Conservation (phyloP, 2,888 invertebrate species). For the Deilephila elpenor region DNA sequence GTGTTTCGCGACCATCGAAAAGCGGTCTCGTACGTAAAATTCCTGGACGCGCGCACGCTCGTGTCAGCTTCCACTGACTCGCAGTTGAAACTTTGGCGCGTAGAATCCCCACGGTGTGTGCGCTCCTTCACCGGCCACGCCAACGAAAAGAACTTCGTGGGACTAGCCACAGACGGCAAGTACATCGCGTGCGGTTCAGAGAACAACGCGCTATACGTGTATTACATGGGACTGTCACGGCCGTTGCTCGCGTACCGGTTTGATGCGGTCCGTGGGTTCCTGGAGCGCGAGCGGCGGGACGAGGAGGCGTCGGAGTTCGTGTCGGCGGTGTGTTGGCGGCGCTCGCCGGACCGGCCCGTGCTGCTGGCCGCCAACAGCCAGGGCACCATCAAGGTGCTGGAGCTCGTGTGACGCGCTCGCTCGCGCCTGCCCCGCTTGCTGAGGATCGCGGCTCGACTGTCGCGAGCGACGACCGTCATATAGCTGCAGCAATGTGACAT, state of each 20-base stretch:
- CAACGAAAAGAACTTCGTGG: constrained; percentile 98
- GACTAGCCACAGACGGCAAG: constrained; percentile 93
- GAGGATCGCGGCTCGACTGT: not conserved
- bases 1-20: constrained; percentile 96
- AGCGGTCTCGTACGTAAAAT: constrained; percentile 97
- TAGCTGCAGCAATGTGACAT: constrained; percentile 12
- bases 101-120: constrained; percentile 90
- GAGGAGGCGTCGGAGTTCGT: constrained; percentile 97
- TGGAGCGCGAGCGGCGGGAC: constrained; percentile 91
- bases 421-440: not conserved
- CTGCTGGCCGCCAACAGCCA: constrained; percentile 97
- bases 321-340: constrained; percentile 97
- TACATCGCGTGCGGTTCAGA: constrained; percentile 98
- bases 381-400: constrained; percentile 95
- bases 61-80: constrained; percentile 91
- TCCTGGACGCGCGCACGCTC: constrained; percentile 94
- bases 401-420: constrained; percentile 85
- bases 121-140: constrained; percentile 95
- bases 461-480: not conserved
- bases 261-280: constrained; percentile 91
- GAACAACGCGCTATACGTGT: constrained; percentile 96
- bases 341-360: constrained; percentile 88
- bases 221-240: constrained; percentile 94
- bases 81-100: constrained; percentile 90
- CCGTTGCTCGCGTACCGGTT: constrained; percentile 95